Evolutionary conservation across 1,140 invertebrate genomes (phyloP).

Genomic region (Ptiloglossa arizonensis): DNA sequence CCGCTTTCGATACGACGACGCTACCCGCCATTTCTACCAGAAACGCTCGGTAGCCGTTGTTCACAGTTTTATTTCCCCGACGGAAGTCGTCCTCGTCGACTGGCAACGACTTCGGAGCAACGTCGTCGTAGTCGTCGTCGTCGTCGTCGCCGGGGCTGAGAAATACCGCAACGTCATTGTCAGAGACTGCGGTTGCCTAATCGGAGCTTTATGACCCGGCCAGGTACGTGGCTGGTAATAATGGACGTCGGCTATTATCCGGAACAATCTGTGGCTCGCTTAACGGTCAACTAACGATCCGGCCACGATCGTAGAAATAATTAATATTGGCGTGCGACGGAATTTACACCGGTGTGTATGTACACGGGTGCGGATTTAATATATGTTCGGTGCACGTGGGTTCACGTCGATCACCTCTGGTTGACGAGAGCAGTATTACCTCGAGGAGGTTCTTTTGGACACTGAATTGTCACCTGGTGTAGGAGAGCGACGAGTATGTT

Average conservation of each 20-base stretch:
- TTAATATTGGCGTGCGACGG: conserved; percentile 4
- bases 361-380: conserved; percentile 23
- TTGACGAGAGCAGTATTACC: too few relatives aligned
- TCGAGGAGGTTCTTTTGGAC: too few relatives aligned
- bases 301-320: conserved; percentile 34
- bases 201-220: conserved; percentile 54
- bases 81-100: background rate
- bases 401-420: background rate
- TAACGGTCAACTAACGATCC: conserved; percentile 37
- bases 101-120: background rate
- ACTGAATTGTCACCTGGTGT: too few relatives aligned
- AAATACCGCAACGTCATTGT: conserved; percentile 36
- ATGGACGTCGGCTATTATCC: conserved; percentile 56
- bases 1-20: background rate
- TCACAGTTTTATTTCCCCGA: background rate
- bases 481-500: too few relatives aligned
- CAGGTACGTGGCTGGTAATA: conserved; percentile 52
- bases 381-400: background rate
- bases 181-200: conserved; percentile 25
- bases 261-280: conserved; percentile 54
- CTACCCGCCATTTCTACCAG: background rate
- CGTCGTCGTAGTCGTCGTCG: background rate
- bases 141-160: background rate
- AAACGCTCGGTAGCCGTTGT: background rate
- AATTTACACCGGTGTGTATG: conserved; percentile 16